Conservation (phyloP, 2,888 invertebrate genomes). For the Himalopsyche kuldschensis region DNA sequence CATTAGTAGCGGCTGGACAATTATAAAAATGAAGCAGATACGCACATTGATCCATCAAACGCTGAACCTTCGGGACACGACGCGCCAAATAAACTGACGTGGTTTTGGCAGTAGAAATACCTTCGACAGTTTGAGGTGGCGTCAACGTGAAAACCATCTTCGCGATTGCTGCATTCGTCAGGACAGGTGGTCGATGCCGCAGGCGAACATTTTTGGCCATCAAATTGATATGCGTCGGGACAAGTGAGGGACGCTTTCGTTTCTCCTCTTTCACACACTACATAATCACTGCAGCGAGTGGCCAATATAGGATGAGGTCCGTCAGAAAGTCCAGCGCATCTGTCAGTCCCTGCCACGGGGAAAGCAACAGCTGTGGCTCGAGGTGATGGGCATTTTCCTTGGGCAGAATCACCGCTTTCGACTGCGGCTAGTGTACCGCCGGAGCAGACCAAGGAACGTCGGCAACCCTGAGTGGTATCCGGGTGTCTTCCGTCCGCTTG, state of each 20-base stretch:
- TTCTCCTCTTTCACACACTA: constrained; percentile 32
- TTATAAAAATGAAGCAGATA: constrained; percentile 49
- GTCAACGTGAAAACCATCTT: constrained; percentile 62
- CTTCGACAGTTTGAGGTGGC: constrained; percentile 59
- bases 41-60: constrained; percentile 59
- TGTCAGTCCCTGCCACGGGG: constrained; percentile 58
- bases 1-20: constrained; percentile 54
- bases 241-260: constrained; percentile 32
- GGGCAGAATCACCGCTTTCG: constrained; percentile 46
- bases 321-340: constrained; percentile 48
- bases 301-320: constrained; percentile 31
- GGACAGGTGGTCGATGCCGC: constrained; percentile 45
- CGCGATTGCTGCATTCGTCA: constrained; percentile 55
- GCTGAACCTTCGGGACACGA: constrained; percentile 59
- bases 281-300: constrained; percentile 27
- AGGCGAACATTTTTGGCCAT: constrained; percentile 31
- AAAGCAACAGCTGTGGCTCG: constrained; percentile 52
- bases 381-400: constrained; percentile 44
- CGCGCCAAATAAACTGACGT: constrained; percentile 57
- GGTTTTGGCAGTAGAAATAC: constrained; percentile 61
- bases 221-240: constrained; percentile 24
- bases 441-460: constrained; percentile 55
- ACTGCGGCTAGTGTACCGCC: constrained; percentile 53
- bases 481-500: constrained; percentile 61
- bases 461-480: constrained; percentile 62